Percentiles rank a stretch among this genome's conserved stretches.
Conservation (phyloP, 2,113 vertebrate genomes). For the Oenanthe oenanthe region DNA sequence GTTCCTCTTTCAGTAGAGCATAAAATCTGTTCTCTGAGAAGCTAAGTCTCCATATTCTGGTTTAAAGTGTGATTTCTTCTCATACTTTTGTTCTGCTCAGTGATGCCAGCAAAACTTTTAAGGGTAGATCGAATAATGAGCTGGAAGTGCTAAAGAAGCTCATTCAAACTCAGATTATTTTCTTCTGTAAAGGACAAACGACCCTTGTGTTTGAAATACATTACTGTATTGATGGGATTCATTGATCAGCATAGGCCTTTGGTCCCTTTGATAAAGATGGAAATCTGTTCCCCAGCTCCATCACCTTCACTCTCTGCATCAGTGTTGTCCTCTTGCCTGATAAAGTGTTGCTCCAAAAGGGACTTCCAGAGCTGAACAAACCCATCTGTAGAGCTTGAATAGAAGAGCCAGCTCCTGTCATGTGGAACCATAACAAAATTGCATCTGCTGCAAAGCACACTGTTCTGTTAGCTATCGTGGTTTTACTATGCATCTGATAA, state of each 20-base stretch:
- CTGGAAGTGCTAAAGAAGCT: background rate
- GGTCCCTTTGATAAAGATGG: background rate
- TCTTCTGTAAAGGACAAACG: background rate
- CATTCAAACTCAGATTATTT: background rate
- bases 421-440: background rate
- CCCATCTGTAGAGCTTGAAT: background rate
- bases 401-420: background rate
- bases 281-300: background rate
- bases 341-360: background rate
- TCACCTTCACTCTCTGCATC: background rate
- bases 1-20: background rate
- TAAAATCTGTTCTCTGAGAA: background rate
- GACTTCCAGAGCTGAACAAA: background rate
- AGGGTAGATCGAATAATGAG: background rate
- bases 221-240: background rate
- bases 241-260: background rate
- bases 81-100: background rate
- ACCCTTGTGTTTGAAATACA: background rate
- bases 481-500: background rate
- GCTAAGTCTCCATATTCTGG: background rate
- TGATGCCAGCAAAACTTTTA: background rate
- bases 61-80: background rate
- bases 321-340: background rate
- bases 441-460: background rate
- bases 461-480: background rate